phyloP scores from a whole-genome alignment of 2,797 vertebrate genomes.

The Falco peregrinus region DNA sequence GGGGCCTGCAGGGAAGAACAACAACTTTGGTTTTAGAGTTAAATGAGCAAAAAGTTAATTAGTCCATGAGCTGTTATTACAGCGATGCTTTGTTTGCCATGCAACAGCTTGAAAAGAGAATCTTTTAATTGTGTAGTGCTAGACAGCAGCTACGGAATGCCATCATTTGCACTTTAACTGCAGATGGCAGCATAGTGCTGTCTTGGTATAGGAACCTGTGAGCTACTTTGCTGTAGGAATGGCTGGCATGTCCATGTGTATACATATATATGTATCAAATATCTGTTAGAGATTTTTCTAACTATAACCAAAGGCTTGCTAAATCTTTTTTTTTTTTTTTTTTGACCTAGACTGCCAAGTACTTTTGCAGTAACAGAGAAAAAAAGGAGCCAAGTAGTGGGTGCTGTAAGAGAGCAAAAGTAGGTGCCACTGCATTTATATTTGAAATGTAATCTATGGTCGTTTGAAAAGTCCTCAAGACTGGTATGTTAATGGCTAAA shows the following conservation, averaged over 20 bases:
- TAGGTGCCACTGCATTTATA: not conserved
- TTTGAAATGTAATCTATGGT: not conserved
- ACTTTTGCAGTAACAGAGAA: not conserved
- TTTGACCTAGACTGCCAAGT: not conserved
- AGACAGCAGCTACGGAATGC: not conserved
- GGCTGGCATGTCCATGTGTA: not conserved
- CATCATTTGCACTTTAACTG: not conserved
- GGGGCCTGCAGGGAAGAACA: not conserved
- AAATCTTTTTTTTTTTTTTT: not conserved
- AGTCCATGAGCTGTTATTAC: not conserved
- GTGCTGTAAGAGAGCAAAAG: not conserved
- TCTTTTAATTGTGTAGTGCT: not conserved
- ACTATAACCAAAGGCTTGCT: not conserved
- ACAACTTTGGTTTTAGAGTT: not conserved
- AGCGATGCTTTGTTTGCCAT: not conserved
- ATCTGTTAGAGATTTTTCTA: not conserved
- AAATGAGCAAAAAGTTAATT: not conserved
- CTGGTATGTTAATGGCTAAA: not conserved
- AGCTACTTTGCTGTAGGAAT: not conserved
- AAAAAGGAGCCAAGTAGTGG: not conserved
- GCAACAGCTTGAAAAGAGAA: not conserved
- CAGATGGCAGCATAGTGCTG: not conserved
- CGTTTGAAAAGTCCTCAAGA: not conserved
- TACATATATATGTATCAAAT: not conserved
- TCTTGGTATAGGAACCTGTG: not conserved